Evolutionary conservation across 2,797 vertebrate species (phyloP).

Genomic region (Eleutherodactylus coqui): DNA sequence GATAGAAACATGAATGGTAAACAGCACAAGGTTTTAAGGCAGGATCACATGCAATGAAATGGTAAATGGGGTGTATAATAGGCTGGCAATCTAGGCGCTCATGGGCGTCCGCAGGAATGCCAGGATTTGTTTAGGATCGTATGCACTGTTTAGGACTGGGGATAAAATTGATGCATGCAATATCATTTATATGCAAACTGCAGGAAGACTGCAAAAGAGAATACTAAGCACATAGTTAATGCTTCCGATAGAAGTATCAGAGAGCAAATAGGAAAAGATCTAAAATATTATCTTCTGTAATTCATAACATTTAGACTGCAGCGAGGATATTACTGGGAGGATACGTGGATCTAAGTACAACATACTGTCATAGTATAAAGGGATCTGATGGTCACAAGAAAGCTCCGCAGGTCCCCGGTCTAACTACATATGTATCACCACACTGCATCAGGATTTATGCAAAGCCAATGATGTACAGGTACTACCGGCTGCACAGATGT

Average conservation of each 20-base stretch:
- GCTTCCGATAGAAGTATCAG: background rate
- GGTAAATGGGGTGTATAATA: slow-evolving; percentile 46
- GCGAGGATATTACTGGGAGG: background rate
- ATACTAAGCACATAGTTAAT: background rate
- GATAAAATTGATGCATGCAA: slow-evolving; percentile 43
- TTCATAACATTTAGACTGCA: background rate
- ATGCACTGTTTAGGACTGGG: slow-evolving; percentile 18
- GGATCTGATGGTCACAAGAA: background rate
- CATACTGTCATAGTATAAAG: background rate
- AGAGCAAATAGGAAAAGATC: background rate
- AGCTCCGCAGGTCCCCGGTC: too few species aligned
- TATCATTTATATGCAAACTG: slow-evolving; percentile 28
- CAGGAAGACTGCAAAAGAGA: slow-evolving; percentile 2
- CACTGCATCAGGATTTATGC: background rate
- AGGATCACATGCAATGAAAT: slow-evolving; percentile 49
- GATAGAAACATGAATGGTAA: slow-evolving; percentile 46
- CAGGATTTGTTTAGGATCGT: slow-evolving; percentile 36
- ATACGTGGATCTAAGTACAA: background rate
- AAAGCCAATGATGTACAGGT: background rate
- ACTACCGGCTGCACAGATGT: background rate
- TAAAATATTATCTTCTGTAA: background rate
- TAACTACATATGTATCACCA: background rate
- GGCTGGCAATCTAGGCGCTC: slow-evolving; percentile 35
- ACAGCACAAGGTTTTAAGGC: slow-evolving; percentile 43
- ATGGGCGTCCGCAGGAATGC: slow-evolving; percentile 34